phyloP scores from a whole-genome alignment of 2,888 invertebrate species.

The Linnaemya tessellans region DNA sequence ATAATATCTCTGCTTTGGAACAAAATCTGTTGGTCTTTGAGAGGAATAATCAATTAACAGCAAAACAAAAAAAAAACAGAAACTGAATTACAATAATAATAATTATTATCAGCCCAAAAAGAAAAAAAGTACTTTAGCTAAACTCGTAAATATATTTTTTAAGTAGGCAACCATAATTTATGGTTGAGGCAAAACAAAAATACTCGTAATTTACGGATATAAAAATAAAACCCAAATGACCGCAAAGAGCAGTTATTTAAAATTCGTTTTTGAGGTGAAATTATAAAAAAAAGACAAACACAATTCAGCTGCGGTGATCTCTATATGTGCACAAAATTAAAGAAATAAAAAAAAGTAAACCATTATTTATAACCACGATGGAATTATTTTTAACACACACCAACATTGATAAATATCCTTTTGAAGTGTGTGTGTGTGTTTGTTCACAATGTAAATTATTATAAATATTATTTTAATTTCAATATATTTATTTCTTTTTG shows the following conservation, averaged over 20 bases:
- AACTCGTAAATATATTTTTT: not conserved
- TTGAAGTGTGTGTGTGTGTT: not conserved
- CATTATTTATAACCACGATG: constrained; percentile 16
- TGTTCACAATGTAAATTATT: constrained; percentile 13
- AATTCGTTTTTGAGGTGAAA: constrained; percentile 26
- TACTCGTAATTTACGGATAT: constrained; percentile 10
- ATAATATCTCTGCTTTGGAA: too few relatives aligned
- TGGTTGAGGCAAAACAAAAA: constrained; percentile 46
- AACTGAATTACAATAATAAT: too few relatives aligned
- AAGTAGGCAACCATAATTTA: constrained; percentile 62
- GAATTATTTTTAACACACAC: not conserved
- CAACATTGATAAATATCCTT: constrained; percentile 5
- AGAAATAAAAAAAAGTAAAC: not conserved
- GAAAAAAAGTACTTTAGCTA: not conserved
- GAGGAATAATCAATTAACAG: not conserved
- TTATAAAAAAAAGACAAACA: constrained; percentile 12
- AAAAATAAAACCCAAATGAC: constrained; percentile 41
- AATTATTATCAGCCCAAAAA: too few relatives aligned
- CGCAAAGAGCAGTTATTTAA: constrained; percentile 55
- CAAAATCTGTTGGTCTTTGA: not conserved
- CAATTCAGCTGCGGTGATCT: constrained; percentile 22
- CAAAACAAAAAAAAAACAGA: not conserved
- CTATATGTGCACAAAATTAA: constrained; percentile 18
- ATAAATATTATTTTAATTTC: constrained; percentile 38
- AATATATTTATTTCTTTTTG: constrained; percentile 40